Evolutionary conservation across 2,797 vertebrate genomes (phyloP), one percentile per base, ranked within the genome.

Genomic region (Molothrus ater): DNA sequence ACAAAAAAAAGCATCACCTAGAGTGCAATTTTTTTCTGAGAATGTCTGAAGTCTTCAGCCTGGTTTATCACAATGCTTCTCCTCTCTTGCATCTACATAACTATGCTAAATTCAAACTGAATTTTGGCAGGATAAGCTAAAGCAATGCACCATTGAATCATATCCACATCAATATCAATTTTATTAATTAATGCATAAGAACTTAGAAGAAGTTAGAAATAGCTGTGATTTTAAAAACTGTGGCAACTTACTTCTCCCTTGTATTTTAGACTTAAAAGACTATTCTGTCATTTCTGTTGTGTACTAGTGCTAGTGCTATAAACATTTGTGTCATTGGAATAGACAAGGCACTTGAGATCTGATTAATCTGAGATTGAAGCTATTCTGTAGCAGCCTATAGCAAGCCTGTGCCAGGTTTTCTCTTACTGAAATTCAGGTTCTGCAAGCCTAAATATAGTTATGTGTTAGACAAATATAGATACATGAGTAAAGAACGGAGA

Each of bases 391-490:
- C 26, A 29, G 45, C 36, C 47, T 83, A 20, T 31, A 66, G 24
- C 38, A 63, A 42, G 40, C 13, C 19, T 22, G 29, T 57, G 45
- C 29, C 45, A 75, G 34, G 29, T 60, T 80, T 74, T 15, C 86
- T 79, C 54, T 84, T 31, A 28, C 60, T 90, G 66, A 88, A 81
- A 80, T 82, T 38, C 71, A 76, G 73, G 17, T 66, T 84, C 20
- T 88, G 26, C 20, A 50, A 63, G 13, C 20, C 74, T 92, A 80
- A 92, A 95, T 92, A 93, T 90, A 85, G 64, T 51, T 65, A 53
- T 47, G 17, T 64, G 76, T 71, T 81, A 83, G 70, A 40, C 80
- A 96, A 84, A 90, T 85, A 84, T 31, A 93, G 70, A 31, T 71
- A 47, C 50, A 10, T 13, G 25, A 92, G 29, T 80, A 68, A 76